Conservation (phyloP, 2,113 vertebrate genomes). For the Monarcha castaneiventris region DNA sequence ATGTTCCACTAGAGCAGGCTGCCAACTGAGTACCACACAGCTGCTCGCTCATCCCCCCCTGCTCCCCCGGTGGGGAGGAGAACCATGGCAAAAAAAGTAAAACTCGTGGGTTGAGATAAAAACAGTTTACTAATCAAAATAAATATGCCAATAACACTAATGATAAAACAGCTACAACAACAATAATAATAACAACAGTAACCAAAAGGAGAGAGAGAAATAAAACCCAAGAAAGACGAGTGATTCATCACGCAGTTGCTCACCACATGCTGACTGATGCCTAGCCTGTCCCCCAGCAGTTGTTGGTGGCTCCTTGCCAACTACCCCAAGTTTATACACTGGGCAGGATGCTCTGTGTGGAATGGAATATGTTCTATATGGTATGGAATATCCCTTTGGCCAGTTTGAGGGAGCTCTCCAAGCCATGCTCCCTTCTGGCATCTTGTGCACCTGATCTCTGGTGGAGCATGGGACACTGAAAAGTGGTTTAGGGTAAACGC, state of each 20-base stretch:
- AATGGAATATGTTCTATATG: background rate
- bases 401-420: background rate
- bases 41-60: background rate
- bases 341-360: background rate
- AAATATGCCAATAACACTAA: background rate
- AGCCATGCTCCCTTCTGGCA: background rate
- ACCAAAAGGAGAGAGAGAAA: background rate
- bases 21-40: background rate
- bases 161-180: background rate
- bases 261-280: background rate
- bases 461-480: accelerated
- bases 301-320: background rate
- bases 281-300: background rate
- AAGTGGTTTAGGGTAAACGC: background rate
- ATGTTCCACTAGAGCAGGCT: background rate
- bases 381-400: background rate
- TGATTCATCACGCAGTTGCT: background rate
- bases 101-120: background rate
- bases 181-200: background rate
- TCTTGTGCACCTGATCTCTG: background rate
- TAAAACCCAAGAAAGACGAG: background rate
- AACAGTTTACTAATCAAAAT: background rate
- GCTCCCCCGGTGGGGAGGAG: background rate
- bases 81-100: background rate
- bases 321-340: background rate